phyloP scores from a whole-genome alignment of 2,797 vertebrate genomes.

The Botia almorhae region DNA sequence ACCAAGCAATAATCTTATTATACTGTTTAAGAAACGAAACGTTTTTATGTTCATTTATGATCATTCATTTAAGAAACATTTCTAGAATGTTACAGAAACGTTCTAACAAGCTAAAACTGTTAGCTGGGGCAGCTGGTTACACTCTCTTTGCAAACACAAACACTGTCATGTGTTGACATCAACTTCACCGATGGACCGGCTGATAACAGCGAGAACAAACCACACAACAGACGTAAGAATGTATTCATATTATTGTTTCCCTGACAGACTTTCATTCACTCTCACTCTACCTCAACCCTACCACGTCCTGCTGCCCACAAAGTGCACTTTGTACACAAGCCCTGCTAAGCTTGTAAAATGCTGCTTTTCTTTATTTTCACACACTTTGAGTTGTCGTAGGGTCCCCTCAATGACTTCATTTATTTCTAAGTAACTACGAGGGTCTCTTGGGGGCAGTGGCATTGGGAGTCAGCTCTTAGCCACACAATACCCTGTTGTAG shows the following conservation, averaged over 20 bases:
- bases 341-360: constrained; percentile 71
- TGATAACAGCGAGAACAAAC: constrained; percentile 59
- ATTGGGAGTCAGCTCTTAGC: constrained; percentile 44
- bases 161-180: constrained; percentile 60
- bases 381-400: constrained; percentile 76
- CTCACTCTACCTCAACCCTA: constrained; percentile 69
- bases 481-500: constrained; percentile 75
- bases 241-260: constrained; percentile 57
- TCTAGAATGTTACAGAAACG: no score
- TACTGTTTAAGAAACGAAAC: no score
- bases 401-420: constrained; percentile 75
- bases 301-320: constrained; percentile 70
- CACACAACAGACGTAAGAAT: constrained; percentile 52
- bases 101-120: not conserved
- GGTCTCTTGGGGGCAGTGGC: constrained; percentile 63
- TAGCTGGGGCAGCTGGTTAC: not conserved
- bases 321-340: constrained; percentile 73
- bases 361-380: constrained; percentile 79
- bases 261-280: constrained; percentile 66
- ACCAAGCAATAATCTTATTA: no score
- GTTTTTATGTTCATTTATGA: no score
- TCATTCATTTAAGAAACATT: no score
- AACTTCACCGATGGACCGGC: constrained; percentile 62
- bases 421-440: constrained; percentile 72
- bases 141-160: constrained; percentile 17